Percentiles rank a stretch among this genome's conserved stretches.
Conservation (phyloP, 2,797 vertebrate genomes). For the Falco naumanni region DNA sequence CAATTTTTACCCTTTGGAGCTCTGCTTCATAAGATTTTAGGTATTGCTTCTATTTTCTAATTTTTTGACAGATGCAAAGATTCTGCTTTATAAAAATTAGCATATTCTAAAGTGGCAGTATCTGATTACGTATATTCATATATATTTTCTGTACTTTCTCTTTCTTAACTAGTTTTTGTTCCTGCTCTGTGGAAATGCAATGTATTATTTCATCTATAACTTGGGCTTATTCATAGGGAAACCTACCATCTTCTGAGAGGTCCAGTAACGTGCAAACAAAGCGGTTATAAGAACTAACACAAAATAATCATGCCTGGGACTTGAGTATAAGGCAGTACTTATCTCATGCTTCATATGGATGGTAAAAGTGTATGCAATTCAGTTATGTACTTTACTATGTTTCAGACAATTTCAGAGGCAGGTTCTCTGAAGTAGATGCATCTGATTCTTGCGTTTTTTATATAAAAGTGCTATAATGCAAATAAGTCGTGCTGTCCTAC, state of each 20-base stretch:
- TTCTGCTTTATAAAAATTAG: neutral
- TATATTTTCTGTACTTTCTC: neutral
- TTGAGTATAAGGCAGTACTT: neutral
- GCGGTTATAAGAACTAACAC: neutral
- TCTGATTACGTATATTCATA: neutral
- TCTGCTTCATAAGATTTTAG: neutral
- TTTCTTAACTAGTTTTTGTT: neutral
- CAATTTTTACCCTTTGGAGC: neutral
- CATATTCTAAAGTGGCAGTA: neutral
- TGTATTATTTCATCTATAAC: neutral
- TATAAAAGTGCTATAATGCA: neutral
- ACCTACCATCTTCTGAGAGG: neutral
- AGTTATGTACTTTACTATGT: neutral
- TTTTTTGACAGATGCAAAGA: neutral
- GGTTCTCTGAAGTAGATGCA: neutral
- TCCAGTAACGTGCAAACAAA: neutral
- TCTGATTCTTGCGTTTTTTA: constrained; percentile 19
- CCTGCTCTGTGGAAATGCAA: neutral
- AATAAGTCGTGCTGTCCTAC: neutral
- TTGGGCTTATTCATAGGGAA: neutral
- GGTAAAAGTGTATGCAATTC: neutral
- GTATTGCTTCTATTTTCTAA: neutral
- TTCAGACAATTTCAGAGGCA: neutral
- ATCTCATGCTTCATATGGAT: neutral
- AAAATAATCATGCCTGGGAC: neutral